These are phyloP conservation scores for Siderastrea radians DNA, from an alignment of 92 coral and sea anemone species.

Conservation along the genomic window DNA sequence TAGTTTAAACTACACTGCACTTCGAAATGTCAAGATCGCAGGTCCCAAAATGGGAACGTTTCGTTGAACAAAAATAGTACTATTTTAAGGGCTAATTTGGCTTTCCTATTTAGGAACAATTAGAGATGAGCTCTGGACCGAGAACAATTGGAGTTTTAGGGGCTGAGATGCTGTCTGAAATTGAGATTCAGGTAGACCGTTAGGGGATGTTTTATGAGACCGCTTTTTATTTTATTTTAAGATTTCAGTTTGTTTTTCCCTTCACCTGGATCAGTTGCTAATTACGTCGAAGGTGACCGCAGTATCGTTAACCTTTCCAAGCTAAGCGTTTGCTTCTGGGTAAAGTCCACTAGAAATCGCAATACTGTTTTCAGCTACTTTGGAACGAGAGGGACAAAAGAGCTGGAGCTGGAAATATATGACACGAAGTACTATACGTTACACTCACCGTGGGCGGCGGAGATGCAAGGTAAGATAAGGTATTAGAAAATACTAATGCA, in stretches of 20 bases:
- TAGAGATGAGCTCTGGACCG: no score
- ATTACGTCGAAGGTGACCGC: background rate
- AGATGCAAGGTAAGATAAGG: background rate
- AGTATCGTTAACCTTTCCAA: background rate
- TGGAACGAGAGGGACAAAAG: background rate
- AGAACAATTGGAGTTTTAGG: no score
- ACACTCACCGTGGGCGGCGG: constrained; percentile 9
- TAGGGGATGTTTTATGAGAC: background rate
- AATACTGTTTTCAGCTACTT: constrained; percentile 23
- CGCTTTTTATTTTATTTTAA: background rate
- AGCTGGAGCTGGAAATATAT: background rate
- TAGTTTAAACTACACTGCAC: no score
- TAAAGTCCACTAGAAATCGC: background rate
- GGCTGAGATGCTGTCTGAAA: no score
- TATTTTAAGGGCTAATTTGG: no score
- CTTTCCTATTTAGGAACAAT: no score
- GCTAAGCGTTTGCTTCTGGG: constrained; percentile 40
- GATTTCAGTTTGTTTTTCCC: constrained; percentile 29
- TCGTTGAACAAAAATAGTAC: no score
- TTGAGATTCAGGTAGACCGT: background rate
- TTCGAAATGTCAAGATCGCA: no score
- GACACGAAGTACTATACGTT: background rate
- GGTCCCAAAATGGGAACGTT: no score
- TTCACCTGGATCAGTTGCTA: background rate
- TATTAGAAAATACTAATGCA: no score